phyloP scores from a whole-genome alignment of 2,113 vertebrate species.

The Candoia aspera region DNA sequence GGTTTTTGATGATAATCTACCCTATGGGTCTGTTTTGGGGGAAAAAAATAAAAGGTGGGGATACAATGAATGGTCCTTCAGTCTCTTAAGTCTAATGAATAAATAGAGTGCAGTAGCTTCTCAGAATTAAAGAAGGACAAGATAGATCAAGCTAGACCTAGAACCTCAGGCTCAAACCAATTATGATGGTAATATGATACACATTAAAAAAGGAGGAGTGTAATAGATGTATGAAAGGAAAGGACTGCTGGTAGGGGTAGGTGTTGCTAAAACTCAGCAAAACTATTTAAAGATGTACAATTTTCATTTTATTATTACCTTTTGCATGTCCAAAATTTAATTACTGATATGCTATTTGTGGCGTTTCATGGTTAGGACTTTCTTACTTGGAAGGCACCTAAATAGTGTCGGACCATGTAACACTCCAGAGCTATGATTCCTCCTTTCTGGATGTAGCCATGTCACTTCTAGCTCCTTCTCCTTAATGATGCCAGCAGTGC shows the following conservation, averaged over 20 bases:
- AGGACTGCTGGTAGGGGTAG: neutral
- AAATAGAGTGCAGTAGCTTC: neutral
- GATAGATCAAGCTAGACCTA: neutral
- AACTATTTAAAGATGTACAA: neutral
- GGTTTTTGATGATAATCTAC: neutral
- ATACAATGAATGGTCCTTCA: neutral
- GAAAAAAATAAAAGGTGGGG: neutral
- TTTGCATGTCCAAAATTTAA: neutral
- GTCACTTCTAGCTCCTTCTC: neutral
- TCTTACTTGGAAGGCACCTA: neutral
- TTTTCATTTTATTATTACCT: neutral
- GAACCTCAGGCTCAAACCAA: neutral
- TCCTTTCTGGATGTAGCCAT: neutral
- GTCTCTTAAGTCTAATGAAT: neutral
- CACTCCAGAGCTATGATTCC: neutral
- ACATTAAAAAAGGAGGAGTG: neutral
- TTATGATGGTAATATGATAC: neutral
- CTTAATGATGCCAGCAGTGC: neutral
- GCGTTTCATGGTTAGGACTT: neutral
- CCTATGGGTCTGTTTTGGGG: neutral
- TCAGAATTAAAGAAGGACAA: neutral
- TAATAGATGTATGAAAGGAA: neutral
- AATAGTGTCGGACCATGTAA: too few relatives aligned
- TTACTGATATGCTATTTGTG: neutral
- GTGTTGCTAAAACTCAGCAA: neutral